phyloP scores from a whole-genome alignment of 2,888 invertebrate genomes.

The Hetaerina titia region DNA sequence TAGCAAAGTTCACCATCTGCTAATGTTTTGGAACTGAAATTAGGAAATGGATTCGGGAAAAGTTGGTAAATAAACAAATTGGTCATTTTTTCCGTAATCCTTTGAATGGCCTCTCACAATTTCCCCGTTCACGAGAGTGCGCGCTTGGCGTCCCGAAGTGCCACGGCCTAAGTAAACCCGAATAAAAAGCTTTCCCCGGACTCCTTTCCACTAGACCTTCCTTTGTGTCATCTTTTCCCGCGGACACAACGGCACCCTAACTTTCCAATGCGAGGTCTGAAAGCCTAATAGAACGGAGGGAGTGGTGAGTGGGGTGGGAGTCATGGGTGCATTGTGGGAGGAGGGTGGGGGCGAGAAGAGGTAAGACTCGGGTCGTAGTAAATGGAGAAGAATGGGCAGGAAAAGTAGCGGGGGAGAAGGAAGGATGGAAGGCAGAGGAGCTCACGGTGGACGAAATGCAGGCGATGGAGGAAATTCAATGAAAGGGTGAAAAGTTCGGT shows the following conservation, averaged over 20 bases:
- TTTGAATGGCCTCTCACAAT: neutral
- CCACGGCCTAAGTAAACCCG: neutral
- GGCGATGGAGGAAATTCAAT: neutral
- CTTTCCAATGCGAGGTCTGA: neutral
- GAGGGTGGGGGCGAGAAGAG: neutral
- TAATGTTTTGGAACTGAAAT: neutral
- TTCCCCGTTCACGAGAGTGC: neutral
- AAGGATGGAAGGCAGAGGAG: neutral
- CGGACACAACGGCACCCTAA: neutral
- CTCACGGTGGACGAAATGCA: neutral
- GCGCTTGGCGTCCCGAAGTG: neutral
- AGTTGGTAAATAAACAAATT: neutral
- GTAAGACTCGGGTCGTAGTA: neutral
- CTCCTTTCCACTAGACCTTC: neutral
- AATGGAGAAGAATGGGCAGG: constrained; percentile 5
- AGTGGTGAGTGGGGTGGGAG: neutral
- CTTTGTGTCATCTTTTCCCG: constrained; percentile 22
- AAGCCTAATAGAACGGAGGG: constrained; percentile 6
- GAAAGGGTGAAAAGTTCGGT: neutral
- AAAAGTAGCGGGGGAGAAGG: neutral
- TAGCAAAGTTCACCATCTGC: neutral
- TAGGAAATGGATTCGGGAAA: neutral
- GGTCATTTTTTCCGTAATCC: neutral
- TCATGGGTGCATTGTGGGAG: neutral
- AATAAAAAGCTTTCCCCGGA: neutral